Conservation (phyloP, 2,113 vertebrate genomes). For the Machaerirhynchus nigripectus region DNA sequence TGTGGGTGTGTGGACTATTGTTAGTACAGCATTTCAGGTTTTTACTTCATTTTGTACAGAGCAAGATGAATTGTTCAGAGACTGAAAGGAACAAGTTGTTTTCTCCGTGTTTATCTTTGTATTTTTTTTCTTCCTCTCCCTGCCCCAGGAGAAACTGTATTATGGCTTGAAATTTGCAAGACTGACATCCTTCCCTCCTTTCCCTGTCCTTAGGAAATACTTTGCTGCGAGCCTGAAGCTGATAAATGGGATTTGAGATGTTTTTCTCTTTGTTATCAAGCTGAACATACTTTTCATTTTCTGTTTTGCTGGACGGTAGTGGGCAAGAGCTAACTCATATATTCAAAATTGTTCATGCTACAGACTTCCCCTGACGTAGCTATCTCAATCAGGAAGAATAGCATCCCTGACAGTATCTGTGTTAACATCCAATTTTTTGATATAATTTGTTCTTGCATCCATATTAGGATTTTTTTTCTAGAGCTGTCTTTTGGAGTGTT, state of each 20-base stretch:
- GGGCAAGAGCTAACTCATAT: neutral
- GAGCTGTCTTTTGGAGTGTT: neutral
- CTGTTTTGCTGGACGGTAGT: neutral
- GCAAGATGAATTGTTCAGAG: neutral
- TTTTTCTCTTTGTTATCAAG: neutral
- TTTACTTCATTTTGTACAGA: neutral
- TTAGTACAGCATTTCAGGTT: neutral
- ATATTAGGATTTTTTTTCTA: neutral
- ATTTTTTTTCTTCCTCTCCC: neutral
- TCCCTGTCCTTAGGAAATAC: neutral
- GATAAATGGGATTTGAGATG: neutral
- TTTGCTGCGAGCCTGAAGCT: neutral
- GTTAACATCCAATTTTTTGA: neutral
- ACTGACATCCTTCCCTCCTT: neutral
- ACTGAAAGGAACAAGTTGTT: neutral
- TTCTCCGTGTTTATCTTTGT: neutral
- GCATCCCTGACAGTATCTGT: neutral
- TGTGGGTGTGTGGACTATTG: neutral
- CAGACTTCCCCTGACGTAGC: neutral
- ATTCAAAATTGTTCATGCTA: neutral
- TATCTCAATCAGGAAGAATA: neutral
- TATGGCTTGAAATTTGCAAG: neutral
- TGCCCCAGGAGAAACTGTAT: neutral
- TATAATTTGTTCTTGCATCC: neutral
- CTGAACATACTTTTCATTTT: neutral